phyloP scores from a whole-genome alignment of 2,888 invertebrate genomes.

The Achlya flavicornis region DNA sequence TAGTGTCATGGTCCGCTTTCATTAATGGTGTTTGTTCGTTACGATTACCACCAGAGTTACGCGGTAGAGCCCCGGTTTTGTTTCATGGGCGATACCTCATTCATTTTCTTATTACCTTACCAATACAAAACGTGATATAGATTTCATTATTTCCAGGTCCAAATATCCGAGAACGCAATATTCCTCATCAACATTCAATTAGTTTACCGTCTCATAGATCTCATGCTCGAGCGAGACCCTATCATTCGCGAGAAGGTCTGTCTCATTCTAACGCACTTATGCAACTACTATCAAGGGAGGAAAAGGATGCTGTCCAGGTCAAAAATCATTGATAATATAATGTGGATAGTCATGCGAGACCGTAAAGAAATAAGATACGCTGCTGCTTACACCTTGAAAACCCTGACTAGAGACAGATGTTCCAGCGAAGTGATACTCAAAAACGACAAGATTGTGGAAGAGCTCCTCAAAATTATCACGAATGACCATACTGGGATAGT shows the following conservation, averaged over 20 bases:
- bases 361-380: conserved; percentile 70
- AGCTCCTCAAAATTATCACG: conserved; percentile 66
- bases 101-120: too few relatives aligned
- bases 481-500: conserved; percentile 69
- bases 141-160: conserved; percentile 52
- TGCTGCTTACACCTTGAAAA: conserved; percentile 62
- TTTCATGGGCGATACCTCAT: too few relatives aligned
- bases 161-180: conserved; percentile 68
- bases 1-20: too few relatives aligned
- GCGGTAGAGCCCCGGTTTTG: too few relatives aligned
- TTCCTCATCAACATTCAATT: conserved; percentile 64
- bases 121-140: not conserved
- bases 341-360: conserved; percentile 62
- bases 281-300: conserved; percentile 60
- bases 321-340: conserved; percentile 56
- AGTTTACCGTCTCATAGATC: conserved; percentile 65
- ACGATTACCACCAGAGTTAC: too few relatives aligned
- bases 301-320: conserved; percentile 57
- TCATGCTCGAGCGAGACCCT: conserved; percentile 61
- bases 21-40: too few relatives aligned
- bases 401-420: conserved; percentile 58
- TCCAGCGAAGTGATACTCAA: conserved; percentile 52
- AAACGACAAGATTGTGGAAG: conserved; percentile 56
- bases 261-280: conserved; percentile 58
- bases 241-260: conserved; percentile 70